Evolutionary conservation across 2,797 vertebrate genomes (phyloP).

Genomic region (Parauchenoglanis ngamensis): DNA sequence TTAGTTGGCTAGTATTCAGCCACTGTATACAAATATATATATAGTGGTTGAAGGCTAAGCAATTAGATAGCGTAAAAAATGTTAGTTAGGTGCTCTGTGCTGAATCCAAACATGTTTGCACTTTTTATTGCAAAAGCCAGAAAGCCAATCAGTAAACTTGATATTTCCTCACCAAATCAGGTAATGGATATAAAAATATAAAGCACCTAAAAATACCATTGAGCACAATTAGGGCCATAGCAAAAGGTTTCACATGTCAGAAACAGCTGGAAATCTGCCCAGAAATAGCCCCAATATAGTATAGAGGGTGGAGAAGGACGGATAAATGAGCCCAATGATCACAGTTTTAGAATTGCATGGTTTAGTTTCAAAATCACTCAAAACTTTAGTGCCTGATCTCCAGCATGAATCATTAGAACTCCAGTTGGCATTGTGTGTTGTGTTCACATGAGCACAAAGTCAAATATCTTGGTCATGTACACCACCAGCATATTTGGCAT

Average conservation of each 20-base stretch:
- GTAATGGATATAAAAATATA: too few relatives aligned
- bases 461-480: background rate
- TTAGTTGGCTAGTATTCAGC: too few relatives aligned
- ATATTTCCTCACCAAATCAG: background rate
- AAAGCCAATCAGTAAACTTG: background rate
- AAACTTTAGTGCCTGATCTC: too few relatives aligned
- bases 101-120: too few relatives aligned
- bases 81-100: too few relatives aligned
- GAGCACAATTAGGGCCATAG: background rate
- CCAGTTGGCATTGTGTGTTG: background rate
- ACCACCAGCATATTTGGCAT: background rate
- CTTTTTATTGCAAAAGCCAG: background rate
- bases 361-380: background rate
- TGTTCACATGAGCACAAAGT: background rate
- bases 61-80: too few relatives aligned
- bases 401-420: background rate
- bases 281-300: background rate
- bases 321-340: background rate
- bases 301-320: background rate
- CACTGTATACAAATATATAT: too few relatives aligned
- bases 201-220: background rate
- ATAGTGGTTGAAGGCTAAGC: too few relatives aligned
- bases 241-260: background rate
- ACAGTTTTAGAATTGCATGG: background rate
- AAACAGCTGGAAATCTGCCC: too few relatives aligned